Base-by-base conservation (phyloP, 2,888 invertebrate species). In the Apamea anceps region DNA sequence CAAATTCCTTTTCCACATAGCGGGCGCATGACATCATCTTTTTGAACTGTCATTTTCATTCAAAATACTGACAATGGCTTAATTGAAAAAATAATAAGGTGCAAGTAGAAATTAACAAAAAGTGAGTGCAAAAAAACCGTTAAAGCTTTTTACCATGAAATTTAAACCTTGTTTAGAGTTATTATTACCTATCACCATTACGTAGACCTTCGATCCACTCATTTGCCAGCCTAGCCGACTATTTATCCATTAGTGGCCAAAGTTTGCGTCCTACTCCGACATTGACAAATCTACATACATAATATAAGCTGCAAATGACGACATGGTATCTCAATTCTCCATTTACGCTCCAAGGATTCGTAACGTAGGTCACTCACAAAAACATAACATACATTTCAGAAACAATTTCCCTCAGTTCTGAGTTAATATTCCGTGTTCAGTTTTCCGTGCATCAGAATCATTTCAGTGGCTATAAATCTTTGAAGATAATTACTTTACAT, bases 401-500 rank as follows among this genome's bases (percentile, higher is more conserved):
- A 63, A 66, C 25, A 32, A 13, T 70, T 70, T 63, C 42, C 63
- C n/a, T 75, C 72, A 62, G 68, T 76, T 73, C 54, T 12, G 48
- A 82, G 42, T 77, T 77, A 79, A 79, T 84, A 72, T 60, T 75
- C 32, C 72, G 28, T 68, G 72, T 79, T 48, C 74, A 78, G 65
- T 82, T 82, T 75, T 80, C 66, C 75, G 32, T 70, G 62, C 75
- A 83, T 74, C 57, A 37, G 67, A 77, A 85, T 83, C 37, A 79
- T 81, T 81, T 79, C 68, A 81, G 72, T 62, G 45, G 0, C 32
- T 57, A 67, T 88, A 85, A 85, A 85, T 88, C 83, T 82, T 66
- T 72, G 48, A 25, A 72, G 68, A 79, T 88, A 88, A 88, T 88
- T 88, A 87, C 79, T 85, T 80, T 82, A 73, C 82, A 74, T 18